These are phyloP conservation scores for Globodera rostochiensis DNA, from an alignment of 1,140 invertebrate species.

Conservation along the genomic window DNA sequence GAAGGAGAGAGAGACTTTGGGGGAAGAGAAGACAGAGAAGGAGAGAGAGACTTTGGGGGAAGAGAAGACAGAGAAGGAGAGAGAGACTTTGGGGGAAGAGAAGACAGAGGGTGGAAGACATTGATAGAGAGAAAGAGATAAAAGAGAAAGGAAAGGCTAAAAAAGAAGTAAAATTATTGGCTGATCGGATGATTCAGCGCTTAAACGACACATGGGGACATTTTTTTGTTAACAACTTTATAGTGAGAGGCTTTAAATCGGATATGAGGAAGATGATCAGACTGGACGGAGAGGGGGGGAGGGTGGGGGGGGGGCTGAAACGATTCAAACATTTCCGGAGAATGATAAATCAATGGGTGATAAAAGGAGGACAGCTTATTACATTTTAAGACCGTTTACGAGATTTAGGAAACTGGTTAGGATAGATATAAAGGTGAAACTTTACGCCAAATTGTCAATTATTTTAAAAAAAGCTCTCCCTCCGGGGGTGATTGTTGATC, in stretches of 20 bases:
- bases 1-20: too few relatives aligned
- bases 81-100: neutral
- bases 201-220: neutral
- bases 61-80: neutral
- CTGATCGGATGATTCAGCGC: neutral
- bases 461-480: too few relatives aligned
- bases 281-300: neutral
- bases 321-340: neutral
- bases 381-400: too few relatives aligned
- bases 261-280: neutral
- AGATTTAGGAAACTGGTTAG: too few relatives aligned
- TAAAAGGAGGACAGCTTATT: too few relatives aligned
- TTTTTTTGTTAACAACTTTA: neutral
- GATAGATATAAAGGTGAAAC: too few relatives aligned
- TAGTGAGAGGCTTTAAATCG: neutral
- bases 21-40: too few relatives aligned
- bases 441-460: too few relatives aligned
- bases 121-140: too few relatives aligned
- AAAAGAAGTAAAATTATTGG: neutral
- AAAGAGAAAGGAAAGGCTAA: too few relatives aligned
- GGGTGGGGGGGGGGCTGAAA: neutral
- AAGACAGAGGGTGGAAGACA: neutral
- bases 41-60: too few relatives aligned
- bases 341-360: neutral
- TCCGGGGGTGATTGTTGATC: too few relatives aligned